Evolutionary conservation across 30 jellyfish, hydroid and myxozoan genomes (phyloP), one percentile per base, ranked within the genome.

Genomic region (Catostylus mosaicus): DNA sequence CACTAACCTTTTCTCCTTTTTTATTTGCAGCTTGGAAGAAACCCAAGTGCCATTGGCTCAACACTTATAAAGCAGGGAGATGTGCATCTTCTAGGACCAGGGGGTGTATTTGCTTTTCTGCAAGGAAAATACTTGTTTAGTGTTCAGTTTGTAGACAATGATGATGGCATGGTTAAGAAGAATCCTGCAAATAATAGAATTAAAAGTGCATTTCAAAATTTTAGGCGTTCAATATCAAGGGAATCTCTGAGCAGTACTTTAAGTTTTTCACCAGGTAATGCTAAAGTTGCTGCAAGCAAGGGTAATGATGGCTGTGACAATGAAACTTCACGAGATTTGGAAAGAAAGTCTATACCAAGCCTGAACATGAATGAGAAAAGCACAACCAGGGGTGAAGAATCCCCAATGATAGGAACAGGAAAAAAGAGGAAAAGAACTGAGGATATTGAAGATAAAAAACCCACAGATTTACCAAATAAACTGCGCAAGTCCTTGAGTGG

Each of bases 1-100:
- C n/a, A n/a, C n/a, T n/a, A n/a, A n/a, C n/a, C n/a, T n/a, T n/a
- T n/a, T n/a, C n/a, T n/a, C n/a, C 20, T 77, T 34, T 1, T 24
- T 34, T 40, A 37, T 80, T 61, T 65, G 16, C 67, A 89, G 97
- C 37, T 89, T 20, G 97, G 94, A 18, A 56, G 78, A 47, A 89
- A 89, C 54, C 93, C 89, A 29, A 56, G 90, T 48, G 83, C 84
- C 3, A 63, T 89, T 66, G 97, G 97, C 52, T 75, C 96, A 66
- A 76, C 50, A 0, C 46, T 77, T 14, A 24, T 86, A 1, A 75
- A 64, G 26, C 52, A 66, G 37, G 96, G 96, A 34, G 87, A 59
- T 32, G 46, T 63, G 20, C 76, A 67, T 24, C 78, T 86, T 60
- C 76, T 86, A 18, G 83, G 90, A 18, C 90, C 83, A 36, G 90